Conservation (phyloP, 2,113 vertebrate genomes). For the Plotosus lineatus region DNA sequence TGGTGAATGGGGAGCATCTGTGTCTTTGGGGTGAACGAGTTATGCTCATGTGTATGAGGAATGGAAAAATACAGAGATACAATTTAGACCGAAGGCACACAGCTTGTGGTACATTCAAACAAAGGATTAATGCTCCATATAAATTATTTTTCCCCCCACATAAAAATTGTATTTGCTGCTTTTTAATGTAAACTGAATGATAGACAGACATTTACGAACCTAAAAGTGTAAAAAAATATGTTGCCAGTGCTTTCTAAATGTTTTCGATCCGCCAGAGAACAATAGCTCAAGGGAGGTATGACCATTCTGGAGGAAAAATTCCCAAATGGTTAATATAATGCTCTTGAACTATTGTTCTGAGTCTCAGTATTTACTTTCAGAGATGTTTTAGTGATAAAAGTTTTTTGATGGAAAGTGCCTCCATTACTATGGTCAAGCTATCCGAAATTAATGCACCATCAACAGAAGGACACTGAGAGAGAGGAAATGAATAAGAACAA, state of each 20-base stretch:
- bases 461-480: neutral
- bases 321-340: neutral
- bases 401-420: slow-evolving; percentile 18
- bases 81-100: no score
- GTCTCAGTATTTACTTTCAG: neutral
- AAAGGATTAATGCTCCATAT: no score
- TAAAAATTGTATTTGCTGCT: neutral
- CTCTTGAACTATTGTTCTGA: neutral
- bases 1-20: no score
- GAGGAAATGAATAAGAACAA: neutral
- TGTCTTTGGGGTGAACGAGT: no score
- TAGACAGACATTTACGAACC: neutral
- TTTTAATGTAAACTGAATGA: neutral
- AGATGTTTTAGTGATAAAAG: slow-evolving; percentile 1
- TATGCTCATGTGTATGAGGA: no score
- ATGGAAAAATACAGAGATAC: no score
- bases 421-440: slow-evolving; percentile 29
- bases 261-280: neutral
- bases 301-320: neutral
- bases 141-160: no score
- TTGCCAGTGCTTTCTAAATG: neutral
- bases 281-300: neutral
- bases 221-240: no score
- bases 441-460: neutral
- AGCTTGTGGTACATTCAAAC: no score